Evolutionary conservation across 2,797 vertebrate genomes (phyloP).

Genomic region (Tolypeutes matacus): DNA sequence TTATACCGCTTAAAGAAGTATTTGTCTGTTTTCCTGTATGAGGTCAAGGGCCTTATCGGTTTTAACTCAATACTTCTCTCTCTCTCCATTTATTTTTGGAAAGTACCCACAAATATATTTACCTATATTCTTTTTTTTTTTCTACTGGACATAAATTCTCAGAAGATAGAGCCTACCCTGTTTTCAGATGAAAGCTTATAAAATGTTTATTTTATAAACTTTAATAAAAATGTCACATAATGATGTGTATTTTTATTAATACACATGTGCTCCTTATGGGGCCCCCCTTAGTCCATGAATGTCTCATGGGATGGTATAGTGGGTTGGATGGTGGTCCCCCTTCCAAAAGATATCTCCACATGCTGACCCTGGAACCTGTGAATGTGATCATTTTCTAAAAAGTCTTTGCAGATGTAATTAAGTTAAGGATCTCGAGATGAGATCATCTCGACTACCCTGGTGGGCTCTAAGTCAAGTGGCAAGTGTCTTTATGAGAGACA

Average conservation of each 20-base stretch:
- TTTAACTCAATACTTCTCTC: neutral
- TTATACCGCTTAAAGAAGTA: neutral
- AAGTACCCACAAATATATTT: neutral
- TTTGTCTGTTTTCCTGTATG: conserved; percentile 2
- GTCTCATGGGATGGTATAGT: neutral
- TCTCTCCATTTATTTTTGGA: neutral
- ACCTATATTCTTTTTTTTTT: neutral
- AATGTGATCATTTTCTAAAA: neutral
- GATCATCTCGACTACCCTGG: neutral
- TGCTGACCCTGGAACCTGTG: neutral
- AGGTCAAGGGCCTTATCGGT: neutral
- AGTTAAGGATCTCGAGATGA: neutral
- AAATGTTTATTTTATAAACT: neutral
- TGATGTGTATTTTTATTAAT: neutral
- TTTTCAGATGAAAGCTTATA: neutral
- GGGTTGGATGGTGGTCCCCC: neutral
- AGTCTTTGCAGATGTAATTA: neutral
- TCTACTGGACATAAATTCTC: neutral
- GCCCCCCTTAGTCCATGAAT: neutral
- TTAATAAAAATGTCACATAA: neutral
- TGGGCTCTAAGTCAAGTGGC: neutral
- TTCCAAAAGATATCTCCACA: neutral
- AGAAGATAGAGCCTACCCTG: neutral
- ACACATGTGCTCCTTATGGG: neutral
- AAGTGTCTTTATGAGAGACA: neutral